A percentile compares a stretch with the other conserved stretches of the same genome.
Conservation (phyloP, 2,113 vertebrate genomes). For the Cochlearius cochlearius region DNA sequence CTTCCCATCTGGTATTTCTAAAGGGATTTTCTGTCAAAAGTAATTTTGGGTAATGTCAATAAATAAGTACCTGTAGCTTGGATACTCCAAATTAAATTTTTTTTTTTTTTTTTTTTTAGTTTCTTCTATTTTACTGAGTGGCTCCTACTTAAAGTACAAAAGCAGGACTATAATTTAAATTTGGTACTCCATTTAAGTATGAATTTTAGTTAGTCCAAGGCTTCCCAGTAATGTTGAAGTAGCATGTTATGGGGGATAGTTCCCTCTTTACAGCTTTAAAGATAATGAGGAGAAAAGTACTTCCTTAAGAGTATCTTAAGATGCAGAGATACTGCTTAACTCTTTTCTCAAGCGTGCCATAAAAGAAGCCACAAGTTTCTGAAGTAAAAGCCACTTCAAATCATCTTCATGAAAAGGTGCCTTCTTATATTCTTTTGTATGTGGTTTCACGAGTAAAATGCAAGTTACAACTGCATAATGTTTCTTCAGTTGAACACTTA, state of each 20-base stretch:
- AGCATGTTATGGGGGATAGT: neutral
- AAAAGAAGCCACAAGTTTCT: slow-evolving; percentile 75
- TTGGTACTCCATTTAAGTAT: neutral
- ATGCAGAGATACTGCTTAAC: neutral
- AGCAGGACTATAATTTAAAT: neutral
- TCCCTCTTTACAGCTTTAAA: neutral
- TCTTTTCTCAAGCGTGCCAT: slow-evolving; percentile 28
- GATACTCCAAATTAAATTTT: neutral
- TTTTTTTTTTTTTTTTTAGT: neutral
- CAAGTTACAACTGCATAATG: neutral
- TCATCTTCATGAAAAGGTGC: slow-evolving; percentile 46
- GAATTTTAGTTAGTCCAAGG: neutral
- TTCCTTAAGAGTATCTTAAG: slow-evolving; percentile 29
- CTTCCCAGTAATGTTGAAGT: neutral
- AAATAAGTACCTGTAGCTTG: neutral
- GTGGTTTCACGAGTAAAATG: slow-evolving; percentile 67
- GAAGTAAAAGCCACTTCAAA: slow-evolving; percentile 79
- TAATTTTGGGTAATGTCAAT: neutral
- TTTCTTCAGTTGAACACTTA: neutral
- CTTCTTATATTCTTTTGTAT: slow-evolving; percentile 40
- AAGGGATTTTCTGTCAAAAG: neutral
- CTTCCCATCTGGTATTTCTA: neutral
- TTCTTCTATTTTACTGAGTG: neutral
- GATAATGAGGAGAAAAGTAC: neutral
- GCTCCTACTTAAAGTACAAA: neutral